A percentile compares a stretch with the other conserved stretches of the same genome.
phyloP scores from a whole-genome alignment of 2,888 invertebrate genomes.

The Polyommatus iphigenia region DNA sequence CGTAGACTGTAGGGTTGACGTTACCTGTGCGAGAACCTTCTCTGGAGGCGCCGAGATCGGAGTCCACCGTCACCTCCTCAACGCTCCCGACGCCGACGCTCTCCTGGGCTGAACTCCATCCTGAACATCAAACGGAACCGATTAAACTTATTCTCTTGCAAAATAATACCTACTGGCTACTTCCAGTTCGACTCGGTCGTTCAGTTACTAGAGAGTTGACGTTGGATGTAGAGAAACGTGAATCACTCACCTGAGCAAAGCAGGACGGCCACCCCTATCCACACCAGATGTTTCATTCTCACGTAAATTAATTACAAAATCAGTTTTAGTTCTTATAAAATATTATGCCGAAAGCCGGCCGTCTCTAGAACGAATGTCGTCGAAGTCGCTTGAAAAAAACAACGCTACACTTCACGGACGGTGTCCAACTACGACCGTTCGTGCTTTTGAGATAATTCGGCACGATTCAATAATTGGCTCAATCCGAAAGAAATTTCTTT shows the following conservation, averaged over 20 bases:
- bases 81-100: slow-evolving; percentile 70
- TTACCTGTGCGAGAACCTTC: slow-evolving; percentile 94
- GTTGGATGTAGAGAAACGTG: slow-evolving; percentile 31
- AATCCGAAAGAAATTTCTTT: neutral
- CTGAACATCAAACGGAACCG: slow-evolving; percentile 50
- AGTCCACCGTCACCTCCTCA: slow-evolving; percentile 82
- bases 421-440: neutral
- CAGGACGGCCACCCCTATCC: slow-evolving; percentile 62
- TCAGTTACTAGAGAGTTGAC: neutral
- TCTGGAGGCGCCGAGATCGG: slow-evolving; percentile 90
- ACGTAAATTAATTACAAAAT: slow-evolving; percentile 9
- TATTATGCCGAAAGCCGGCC: slow-evolving; percentile 36
- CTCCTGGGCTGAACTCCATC: slow-evolving; percentile 67
- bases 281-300: slow-evolving; percentile 64
- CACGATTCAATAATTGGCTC: slow-evolving; percentile 38
- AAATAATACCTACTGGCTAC: neutral
- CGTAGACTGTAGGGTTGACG: too few relatives aligned
- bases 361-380: neutral
- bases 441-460: neutral
- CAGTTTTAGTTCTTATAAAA: slow-evolving; percentile 29
- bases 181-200: neutral
- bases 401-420: neutral
- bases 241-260: slow-evolving; percentile 60
- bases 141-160: neutral
- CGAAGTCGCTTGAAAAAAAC: neutral